These are phyloP conservation scores for Hapalemur alaotrensis DNA, from an alignment of 2,797 vertebrate species.

Conservation along the genomic window DNA sequence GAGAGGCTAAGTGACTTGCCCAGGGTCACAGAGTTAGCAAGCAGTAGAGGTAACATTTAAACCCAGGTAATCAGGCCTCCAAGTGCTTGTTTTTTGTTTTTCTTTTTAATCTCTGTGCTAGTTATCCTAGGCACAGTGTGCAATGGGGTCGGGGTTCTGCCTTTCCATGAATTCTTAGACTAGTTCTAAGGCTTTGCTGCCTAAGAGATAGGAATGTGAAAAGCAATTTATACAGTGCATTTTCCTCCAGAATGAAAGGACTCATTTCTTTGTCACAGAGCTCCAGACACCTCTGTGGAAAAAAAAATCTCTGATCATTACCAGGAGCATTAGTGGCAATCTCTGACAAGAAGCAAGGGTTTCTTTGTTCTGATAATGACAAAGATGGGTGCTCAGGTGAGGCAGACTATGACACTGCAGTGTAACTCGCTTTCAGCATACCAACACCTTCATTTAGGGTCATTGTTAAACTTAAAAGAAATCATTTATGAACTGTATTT, in stretches of 20 bases:
- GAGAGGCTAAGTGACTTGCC: neutral
- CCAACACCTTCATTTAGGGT: neutral
- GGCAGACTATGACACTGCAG: neutral
- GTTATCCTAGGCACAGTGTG: neutral
- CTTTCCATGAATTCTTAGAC: neutral
- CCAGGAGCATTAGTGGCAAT: constrained; percentile 66
- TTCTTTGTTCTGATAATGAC: constrained; percentile 75
- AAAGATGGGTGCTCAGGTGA: constrained; percentile 51
- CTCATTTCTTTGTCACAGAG: constrained; percentile 73
- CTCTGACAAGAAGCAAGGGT: constrained; percentile 65
- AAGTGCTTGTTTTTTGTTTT: neutral
- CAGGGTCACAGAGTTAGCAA: neutral
- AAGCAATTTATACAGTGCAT: constrained; percentile 69
- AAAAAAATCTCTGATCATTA: constrained; percentile 64
- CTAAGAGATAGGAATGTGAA: constrained; percentile 43
- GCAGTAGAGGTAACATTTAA: neutral
- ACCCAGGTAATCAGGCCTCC: neutral
- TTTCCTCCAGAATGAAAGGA: constrained; percentile 72
- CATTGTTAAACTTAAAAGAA: neutral
- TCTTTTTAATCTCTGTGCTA: neutral
- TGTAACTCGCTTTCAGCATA: constrained; percentile 53
- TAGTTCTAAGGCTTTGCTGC: constrained; percentile 33
- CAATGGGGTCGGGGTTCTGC: neutral
- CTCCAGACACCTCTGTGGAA: constrained; percentile 54
- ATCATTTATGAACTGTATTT: neutral